A percentile compares a stretch with the other conserved stretches of the same genome.
Conservation (phyloP, 2,888 invertebrate species). For the Torymus texanus region DNA sequence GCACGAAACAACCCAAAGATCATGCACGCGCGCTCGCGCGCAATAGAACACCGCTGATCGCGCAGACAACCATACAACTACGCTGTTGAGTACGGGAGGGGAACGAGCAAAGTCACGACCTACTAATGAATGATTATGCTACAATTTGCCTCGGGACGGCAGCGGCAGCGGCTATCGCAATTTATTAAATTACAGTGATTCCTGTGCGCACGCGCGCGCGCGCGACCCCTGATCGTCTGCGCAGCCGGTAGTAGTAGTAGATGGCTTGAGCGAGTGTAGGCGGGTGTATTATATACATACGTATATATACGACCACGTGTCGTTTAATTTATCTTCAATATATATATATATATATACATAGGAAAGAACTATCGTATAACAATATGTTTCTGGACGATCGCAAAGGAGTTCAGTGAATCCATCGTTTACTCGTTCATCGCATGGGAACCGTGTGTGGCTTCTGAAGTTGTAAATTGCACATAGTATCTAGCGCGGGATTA, state of each 20-base stretch:
- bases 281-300: too few relatives aligned
- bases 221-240: slow-evolving; percentile 41
- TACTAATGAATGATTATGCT: slow-evolving; percentile 75
- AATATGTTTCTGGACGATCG: too few relatives aligned
- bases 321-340: slow-evolving; percentile 31
- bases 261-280: too few relatives aligned
- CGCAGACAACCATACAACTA: too few relatives aligned
- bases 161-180: slow-evolving; percentile 71
- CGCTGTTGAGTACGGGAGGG: not conserved
- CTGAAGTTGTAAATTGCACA: slow-evolving; percentile 23
- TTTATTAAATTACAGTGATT: slow-evolving; percentile 75
- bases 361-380: not conserved
- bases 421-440: not conserved
- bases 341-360: too few relatives aligned
- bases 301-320: slow-evolving; percentile 9
- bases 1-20: too few relatives aligned
- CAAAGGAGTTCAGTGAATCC: not conserved
- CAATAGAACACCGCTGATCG: not conserved
- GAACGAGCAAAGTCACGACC: slow-evolving; percentile 70
- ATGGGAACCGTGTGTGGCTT: not conserved
- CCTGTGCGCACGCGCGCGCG: slow-evolving; percentile 62
- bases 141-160: slow-evolving; percentile 73
- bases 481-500: slow-evolving; percentile 18
- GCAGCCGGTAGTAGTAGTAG: too few relatives aligned
- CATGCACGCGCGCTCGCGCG: not conserved